Evolutionary conservation across 2,113 vertebrate species (phyloP).

Genomic region (Gracilinanus agilis): DNA sequence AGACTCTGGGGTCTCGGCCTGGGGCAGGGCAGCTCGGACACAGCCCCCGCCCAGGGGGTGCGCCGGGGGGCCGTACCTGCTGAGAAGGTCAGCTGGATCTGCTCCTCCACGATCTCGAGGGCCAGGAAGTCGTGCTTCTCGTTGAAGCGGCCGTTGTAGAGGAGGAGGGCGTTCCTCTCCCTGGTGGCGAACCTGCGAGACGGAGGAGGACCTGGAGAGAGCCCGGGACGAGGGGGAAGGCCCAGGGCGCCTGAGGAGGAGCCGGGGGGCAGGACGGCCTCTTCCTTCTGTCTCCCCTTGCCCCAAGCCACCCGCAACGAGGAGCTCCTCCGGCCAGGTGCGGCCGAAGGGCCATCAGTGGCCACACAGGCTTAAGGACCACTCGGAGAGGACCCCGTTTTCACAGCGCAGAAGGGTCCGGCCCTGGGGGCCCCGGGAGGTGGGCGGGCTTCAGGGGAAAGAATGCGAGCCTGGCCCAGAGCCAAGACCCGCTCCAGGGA

Average conservation of each 20-base stretch:
- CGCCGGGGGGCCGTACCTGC: slow-evolving; percentile 87
- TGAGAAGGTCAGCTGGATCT: slow-evolving; percentile 98
- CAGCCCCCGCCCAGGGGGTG: too few relatives aligned
- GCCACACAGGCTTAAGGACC: background rate
- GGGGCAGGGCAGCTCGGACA: too few relatives aligned
- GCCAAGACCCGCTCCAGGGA: background rate
- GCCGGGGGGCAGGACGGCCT: too few relatives aligned
- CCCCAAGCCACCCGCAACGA: too few relatives aligned
- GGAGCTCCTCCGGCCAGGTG: too few relatives aligned
- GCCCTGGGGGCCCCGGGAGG: background rate
- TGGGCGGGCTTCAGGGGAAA: background rate
- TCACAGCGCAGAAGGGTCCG: background rate
- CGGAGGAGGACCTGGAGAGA: rapidly evolving
- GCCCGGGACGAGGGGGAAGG: rapidly evolving
- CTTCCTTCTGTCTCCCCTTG: background rate
- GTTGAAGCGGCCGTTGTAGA: slow-evolving; percentile 97
- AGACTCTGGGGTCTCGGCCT: too few relatives aligned
- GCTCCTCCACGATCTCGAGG: slow-evolving; percentile 95
- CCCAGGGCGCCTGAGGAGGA: rapidly evolving
- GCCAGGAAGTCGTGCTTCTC: slow-evolving; percentile 99
- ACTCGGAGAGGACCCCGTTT: background rate
- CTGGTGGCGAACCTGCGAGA: slow-evolving; percentile 93
- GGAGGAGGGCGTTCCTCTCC: slow-evolving; percentile 92
- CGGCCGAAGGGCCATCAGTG: background rate
- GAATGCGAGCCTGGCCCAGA: background rate